A percentile compares a stretch with the other conserved stretches of the same genome.
Evolutionary conservation across 2,888 invertebrate species (phyloP).

Genomic region (Spisula solida): DNA sequence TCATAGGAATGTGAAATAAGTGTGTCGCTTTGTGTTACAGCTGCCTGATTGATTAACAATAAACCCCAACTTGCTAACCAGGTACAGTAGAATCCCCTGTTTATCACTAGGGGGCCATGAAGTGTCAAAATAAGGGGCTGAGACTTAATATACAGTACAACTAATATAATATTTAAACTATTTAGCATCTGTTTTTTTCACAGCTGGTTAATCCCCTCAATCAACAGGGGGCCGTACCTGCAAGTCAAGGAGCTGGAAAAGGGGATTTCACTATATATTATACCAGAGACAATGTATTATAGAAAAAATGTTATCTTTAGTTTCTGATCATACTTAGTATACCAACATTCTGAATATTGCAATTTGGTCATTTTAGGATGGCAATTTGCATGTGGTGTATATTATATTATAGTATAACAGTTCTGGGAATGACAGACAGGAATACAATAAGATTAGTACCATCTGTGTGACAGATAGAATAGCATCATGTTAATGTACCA

Average conservation of each 20-base stretch:
- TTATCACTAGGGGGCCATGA: slow-evolving; percentile 3
- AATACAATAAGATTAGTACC: neutral
- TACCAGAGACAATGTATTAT: no score
- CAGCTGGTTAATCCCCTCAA: neutral
- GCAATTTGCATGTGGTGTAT: neutral
- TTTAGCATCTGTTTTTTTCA: neutral
- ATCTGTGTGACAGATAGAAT: neutral
- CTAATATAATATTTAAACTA: neutral
- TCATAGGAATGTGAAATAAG: neutral
- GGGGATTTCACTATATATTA: neutral
- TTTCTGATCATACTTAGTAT: no score
- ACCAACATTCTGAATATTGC: no score
- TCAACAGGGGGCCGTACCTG: neutral
- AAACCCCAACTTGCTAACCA: neutral
- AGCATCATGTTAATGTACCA: neutral
- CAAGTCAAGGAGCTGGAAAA: neutral
- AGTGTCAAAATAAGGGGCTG: slow-evolving; percentile 4
- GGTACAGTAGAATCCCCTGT: neutral
- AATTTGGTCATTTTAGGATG: neutral
- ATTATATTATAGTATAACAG: neutral
- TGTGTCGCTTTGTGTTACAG: neutral
- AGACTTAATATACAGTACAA: neutral
- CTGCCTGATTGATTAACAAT: neutral
- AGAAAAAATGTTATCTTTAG: no score
- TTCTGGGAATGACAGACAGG: neutral